Base-by-base conservation (phyloP, 2,797 vertebrate genomes). In the Lacerta viridis region DNA sequence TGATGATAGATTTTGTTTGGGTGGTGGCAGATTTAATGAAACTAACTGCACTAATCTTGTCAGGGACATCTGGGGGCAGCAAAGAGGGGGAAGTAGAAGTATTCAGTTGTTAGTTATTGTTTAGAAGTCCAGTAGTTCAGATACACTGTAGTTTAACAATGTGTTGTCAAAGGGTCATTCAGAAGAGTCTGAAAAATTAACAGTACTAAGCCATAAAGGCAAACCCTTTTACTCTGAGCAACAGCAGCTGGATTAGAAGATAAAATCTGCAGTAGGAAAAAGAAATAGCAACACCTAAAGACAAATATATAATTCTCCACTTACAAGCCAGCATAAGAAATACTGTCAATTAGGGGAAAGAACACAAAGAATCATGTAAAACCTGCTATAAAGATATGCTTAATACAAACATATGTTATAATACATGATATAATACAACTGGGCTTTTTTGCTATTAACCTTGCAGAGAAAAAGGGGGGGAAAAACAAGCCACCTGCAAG, bases 191-290 rank as follows among this genome's bases (percentile, higher is more conserved):
- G 29, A 7, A 84, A 25, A 83, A 83, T 3, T 7, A 80, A 76
- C 39, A 74, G 41, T 4, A n/a, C 43, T 43, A 17, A 0, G 8
- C 1, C 15, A 18, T 3, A 27, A 25, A 74, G 50, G 29, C 59
- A 71, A 61, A 64, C 1, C 77, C 1, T 71, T 86, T 27, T 18
- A 75, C 4, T 27, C n/a, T 36, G 9, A 46, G 41, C 39, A 4
- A 0, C 15, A 27, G 18, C 50, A 0, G 4, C 20, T 81, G n/a
- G 36, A 23, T 72, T 46, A 9, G 25, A 0, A 0, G 1, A 85
- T 20, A 46, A 17, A 87, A 41, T 29, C 50, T 46, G 50, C 23
- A 59, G 15, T 9, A 7, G 83, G 85, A 25, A 71, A 87, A 27
- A 79, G 33, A 69, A 43, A 23, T 20, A 50, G 39, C 2, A 80